Evolutionary conservation across 1,140 invertebrate genomes (phyloP), one percentile per base, ranked within the genome.

Genomic region (Tetragonula clypearis): DNA sequence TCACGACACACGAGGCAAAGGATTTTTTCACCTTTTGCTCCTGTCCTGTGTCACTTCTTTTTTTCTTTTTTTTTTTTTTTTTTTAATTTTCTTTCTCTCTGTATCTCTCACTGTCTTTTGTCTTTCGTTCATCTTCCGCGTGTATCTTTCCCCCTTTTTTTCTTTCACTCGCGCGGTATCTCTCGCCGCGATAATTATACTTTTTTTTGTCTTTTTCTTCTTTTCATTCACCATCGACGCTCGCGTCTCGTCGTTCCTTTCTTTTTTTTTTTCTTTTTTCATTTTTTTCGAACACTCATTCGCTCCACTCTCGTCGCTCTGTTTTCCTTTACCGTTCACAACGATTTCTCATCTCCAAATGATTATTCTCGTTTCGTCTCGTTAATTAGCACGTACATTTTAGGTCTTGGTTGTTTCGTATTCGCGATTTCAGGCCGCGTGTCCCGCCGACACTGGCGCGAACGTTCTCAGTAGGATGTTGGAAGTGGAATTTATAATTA

Each of bases 1-100:
- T 91, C 85, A 83, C 90, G 91, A 84, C 91, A 90, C 90, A 90
- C 91, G 90, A 89, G 87, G 17, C 11, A 92, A 81, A 92, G 92
- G 92, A 87, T 85, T 66, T 86, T 30, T 19, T 11, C 30, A 72
- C 49, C 84, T 80, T 79, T 87, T 88, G 83, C 84, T 87, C 68
- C 66, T 23, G 35, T 49, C 41, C 6, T 79, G 85, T 84, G 88
- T 26, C 79, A 41, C 58, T 74, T 58, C 66, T 69, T 65, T 81
- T 79, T 19, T 30, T 12, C 35, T 19, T 30, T 41, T 23, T 19
- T 49, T 21, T 19, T 30, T 41, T 23, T 19, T 49, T 21, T 26
- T 49, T 12, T 30, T 30, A 30, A 19, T 19, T 26, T 3, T 49
- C 68, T 56, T 82, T 85, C 21, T 58, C 26, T 82, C n/a, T 65